These are phyloP conservation scores for Scopus umbretta DNA, from an alignment of 2,113 vertebrate species.

Conservation along the genomic window DNA sequence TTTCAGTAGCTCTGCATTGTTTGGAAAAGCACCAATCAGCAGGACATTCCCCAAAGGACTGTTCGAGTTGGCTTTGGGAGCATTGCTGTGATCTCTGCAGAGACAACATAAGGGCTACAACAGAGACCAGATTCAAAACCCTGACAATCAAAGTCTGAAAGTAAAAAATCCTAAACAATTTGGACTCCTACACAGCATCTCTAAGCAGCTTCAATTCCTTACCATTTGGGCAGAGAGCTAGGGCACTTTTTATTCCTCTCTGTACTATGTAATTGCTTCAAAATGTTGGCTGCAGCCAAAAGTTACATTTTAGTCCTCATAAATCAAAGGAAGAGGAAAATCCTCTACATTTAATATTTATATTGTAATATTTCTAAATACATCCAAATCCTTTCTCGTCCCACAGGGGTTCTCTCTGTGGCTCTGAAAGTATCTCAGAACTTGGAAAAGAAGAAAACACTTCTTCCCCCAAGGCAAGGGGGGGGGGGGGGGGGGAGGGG, in stretches of 20 bases:
- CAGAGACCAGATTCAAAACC: background rate
- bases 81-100: background rate
- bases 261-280: background rate
- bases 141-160: background rate
- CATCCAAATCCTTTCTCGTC: background rate
- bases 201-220: background rate
- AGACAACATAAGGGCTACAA: background rate
- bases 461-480: background rate
- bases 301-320: background rate
- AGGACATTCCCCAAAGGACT: background rate
- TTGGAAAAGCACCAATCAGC: background rate
- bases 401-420: background rate
- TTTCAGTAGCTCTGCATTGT: background rate
- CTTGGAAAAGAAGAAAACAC: background rate
- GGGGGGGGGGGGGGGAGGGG: background rate
- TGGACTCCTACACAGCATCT: background rate
- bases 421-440: slow-evolving; percentile 13
- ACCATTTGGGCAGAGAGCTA: background rate
- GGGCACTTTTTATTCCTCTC: background rate
- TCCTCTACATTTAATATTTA: background rate
- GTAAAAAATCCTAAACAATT: background rate
- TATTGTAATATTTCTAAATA: background rate
- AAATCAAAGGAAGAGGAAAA: slow-evolving; percentile 35
- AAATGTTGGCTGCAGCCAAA: background rate
- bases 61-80: background rate